Evolutionary conservation across 1,140 invertebrate species (phyloP).

Genomic region (Elymnias hypermnestra): DNA sequence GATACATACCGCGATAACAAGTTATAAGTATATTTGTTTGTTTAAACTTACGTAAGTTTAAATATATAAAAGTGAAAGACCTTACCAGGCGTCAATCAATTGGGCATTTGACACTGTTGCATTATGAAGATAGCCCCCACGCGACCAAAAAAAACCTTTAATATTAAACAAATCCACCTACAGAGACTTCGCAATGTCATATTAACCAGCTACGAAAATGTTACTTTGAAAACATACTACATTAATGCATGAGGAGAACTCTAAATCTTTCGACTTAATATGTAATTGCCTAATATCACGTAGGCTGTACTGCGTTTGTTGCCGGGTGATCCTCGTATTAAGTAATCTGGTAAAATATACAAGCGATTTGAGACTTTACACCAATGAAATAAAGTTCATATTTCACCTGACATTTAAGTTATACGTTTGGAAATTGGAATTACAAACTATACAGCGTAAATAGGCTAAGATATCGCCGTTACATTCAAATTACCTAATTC

Average conservation of each 20-base stretch:
- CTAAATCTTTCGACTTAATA: constrained; percentile 28
- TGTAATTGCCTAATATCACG: constrained; percentile 60
- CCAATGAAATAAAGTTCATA: constrained; percentile 8
- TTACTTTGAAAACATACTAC: constrained; percentile 6
- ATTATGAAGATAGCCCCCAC: constrained; percentile 48
- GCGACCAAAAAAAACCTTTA: constrained; percentile 39
- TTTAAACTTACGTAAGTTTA: not conserved
- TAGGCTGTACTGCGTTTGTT: constrained; percentile 43
- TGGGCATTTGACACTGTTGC: constrained; percentile 49
- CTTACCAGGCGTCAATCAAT: constrained; percentile 10
- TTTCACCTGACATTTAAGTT: constrained; percentile 19
- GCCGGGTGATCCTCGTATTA: constrained; percentile 34
- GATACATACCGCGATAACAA: not conserved
- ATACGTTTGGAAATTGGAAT: constrained; percentile 42
- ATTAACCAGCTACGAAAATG: constrained; percentile 26
- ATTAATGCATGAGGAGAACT: constrained; percentile 12
- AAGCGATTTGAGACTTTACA: constrained; percentile 27
- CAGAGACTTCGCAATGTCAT: constrained; percentile 42
- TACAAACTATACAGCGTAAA: constrained; percentile 24
- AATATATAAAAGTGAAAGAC: constrained; percentile 9
- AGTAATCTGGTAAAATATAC: not conserved
- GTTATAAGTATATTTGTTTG: not conserved
- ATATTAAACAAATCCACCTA: constrained; percentile 58
- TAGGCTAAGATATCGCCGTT: not conserved
- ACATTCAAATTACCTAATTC: no score